Percentiles rank a stretch among this genome's conserved stretches.
Evolutionary conservation across 2,113 vertebrate genomes (phyloP).

Genomic region (Scartelaos histophorus): DNA sequence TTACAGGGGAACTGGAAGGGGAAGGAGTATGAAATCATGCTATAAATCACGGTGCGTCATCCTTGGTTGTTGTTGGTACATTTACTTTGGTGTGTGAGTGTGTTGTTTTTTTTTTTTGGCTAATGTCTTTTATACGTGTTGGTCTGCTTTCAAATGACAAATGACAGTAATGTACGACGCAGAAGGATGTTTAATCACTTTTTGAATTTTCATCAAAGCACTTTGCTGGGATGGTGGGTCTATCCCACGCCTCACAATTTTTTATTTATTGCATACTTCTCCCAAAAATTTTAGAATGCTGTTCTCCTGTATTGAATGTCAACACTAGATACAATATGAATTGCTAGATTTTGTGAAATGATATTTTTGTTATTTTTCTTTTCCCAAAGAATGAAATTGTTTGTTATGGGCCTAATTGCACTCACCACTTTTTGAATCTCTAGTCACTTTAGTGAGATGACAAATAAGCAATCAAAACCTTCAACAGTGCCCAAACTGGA

Average conservation of each 20-base stretch:
- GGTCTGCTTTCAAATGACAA: slow-evolving; percentile 4
- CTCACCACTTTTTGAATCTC: slow-evolving; percentile 40
- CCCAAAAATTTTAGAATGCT: background rate
- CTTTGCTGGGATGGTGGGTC: slow-evolving; percentile 32
- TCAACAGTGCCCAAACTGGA: slow-evolving; percentile 4
- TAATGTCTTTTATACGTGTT: background rate
- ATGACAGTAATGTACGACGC: slow-evolving; percentile 16
- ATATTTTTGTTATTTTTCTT: background rate
- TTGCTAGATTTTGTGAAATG: background rate
- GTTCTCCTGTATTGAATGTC: background rate
- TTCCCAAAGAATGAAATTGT: slow-evolving; percentile 27
- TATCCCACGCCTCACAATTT: slow-evolving; percentile 36
- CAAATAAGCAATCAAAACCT: slow-evolving; percentile 1
- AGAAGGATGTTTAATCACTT: slow-evolving; percentile 2
- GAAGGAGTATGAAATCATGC: background rate
- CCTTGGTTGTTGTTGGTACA: background rate
- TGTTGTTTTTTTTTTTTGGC: background rate
- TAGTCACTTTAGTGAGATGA: slow-evolving; percentile 20
- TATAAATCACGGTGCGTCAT: background rate
- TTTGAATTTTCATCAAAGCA: slow-evolving; percentile 48
- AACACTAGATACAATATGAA: slow-evolving; percentile 1
- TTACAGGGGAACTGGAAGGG: background rate
- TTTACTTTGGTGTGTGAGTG: slow-evolving; percentile 1
- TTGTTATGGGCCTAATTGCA: slow-evolving; percentile 41
- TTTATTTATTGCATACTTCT: background rate